Percentiles rank a stretch among this genome's conserved stretches.
These are phyloP conservation scores for Malacoctenus gilli DNA, from an alignment of 2,797 vertebrate genomes.

Conservation along the genomic window DNA sequence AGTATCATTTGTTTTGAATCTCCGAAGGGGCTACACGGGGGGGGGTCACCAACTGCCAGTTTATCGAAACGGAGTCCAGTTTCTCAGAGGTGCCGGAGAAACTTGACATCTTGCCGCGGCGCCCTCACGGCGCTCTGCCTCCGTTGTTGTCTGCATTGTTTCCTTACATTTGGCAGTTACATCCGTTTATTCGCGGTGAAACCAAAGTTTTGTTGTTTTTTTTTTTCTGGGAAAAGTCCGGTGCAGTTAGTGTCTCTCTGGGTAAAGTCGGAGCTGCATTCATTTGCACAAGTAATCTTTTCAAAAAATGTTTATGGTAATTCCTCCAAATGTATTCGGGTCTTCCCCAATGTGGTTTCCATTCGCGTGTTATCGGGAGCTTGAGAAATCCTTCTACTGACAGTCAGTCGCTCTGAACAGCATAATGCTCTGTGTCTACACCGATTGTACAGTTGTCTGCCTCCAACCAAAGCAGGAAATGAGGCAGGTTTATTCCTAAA, in stretches of 20 bases:
- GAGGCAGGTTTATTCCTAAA: too few relatives aligned
- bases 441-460: too few relatives aligned
- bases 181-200: constrained; percentile 34
- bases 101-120: constrained; percentile 24
- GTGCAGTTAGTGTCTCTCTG: constrained; percentile 4
- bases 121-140: neutral
- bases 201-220: too few relatives aligned
- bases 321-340: too few relatives aligned
- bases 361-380: neutral
- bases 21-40: constrained; percentile 56
- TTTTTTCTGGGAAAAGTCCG: too few relatives aligned
- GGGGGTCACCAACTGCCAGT: constrained; percentile 67
- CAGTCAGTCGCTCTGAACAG: too few relatives aligned
- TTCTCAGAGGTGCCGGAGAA: constrained; percentile 57
- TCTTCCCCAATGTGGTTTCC: neutral
- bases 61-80: constrained; percentile 68
- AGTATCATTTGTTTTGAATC: constrained; percentile 68
- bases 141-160: constrained; percentile 25
- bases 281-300: constrained; percentile 26
- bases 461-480: too few relatives aligned
- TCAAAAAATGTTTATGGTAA: constrained; percentile 7
- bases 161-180: constrained; percentile 23
- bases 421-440: too few relatives aligned
- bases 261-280: constrained; percentile 11
- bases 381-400: too few relatives aligned